phyloP scores from a whole-genome alignment of 2,888 invertebrate species.

The Eristalinus sepulchralis region DNA sequence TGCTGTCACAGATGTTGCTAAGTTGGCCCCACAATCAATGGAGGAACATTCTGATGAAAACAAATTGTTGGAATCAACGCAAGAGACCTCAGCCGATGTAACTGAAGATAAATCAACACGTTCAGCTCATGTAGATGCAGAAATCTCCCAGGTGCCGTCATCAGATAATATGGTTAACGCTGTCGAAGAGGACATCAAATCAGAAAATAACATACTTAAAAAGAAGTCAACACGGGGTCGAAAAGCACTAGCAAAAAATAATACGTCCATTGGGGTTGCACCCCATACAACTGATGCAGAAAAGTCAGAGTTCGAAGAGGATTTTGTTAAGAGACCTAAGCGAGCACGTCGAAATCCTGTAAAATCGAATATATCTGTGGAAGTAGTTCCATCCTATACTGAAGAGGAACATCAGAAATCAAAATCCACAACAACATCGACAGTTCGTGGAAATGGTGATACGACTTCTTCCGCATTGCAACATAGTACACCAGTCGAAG shows the following conservation, averaged over 20 bases:
- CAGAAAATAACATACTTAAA: not conserved
- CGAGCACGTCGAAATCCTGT: not conserved
- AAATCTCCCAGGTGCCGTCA: not conserved
- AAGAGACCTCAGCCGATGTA: not conserved
- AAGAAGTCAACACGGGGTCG: slow-evolving; percentile 8
- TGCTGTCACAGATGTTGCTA: too few species aligned
- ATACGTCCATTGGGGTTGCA: not conserved
- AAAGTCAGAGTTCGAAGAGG: not conserved
- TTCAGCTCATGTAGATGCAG: not conserved
- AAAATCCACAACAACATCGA: not conserved
- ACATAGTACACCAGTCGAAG: not conserved
- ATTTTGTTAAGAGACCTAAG: not conserved
- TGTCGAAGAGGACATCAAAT: not conserved
- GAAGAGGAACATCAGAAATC: not conserved
- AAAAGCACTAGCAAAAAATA: not conserved
- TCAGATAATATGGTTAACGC: too few species aligned
- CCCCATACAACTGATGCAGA: not conserved
- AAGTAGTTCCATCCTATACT: not conserved
- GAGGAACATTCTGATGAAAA: too few species aligned
- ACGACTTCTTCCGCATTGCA: not conserved
- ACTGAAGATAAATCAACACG: not conserved
- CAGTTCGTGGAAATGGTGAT: not conserved
- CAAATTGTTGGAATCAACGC: not conserved
- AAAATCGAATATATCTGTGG: not conserved
- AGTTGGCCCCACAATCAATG: too few species aligned